Evolutionary conservation across 2,888 invertebrate genomes (phyloP), one percentile per base, ranked within the genome.

Genomic region (Agrochola lota): DNA sequence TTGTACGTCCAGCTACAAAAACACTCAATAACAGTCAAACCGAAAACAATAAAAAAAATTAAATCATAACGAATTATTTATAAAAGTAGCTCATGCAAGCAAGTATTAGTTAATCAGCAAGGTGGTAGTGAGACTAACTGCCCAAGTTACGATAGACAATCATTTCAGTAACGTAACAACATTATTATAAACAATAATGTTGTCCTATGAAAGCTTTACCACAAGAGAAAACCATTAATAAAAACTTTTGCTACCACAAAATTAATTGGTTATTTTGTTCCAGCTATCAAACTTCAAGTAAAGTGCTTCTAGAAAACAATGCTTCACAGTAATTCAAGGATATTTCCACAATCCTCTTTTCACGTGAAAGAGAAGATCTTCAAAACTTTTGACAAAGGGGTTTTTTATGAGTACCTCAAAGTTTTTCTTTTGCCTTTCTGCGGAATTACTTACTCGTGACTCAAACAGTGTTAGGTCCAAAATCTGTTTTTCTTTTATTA

Each of bases 301-400:
- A 75, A 64, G 6, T 60, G 69, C 5, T 59, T n/a, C 17, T 15
- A 57, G 30, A 55, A 81, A 30, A 71, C 72, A 81, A 85, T 59
- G 59, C 30, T 40, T 71, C 9, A 35, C 35, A 55, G 30, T 60
- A 40, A 40, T 69, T 64, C 64, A 74, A 64, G 40, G 8, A 57
- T 74, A 60, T 62, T 81, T 74, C 23, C 15, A 60, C 43, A 81
- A 57, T 49, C 8, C 40, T 85, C 26, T 40, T 63, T 63, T 74
- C 17, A 62, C 60, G 52, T 62, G 60, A 64, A 77, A 74, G 55
- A n/a, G n/a, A n/a, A 71, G 70, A 60, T 70, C 55, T 74, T 67
- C 6, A 68, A 68, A 81, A 85, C 46, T 64, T 85, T 80, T 71
- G 71, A 74, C 87, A 80, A 80, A 85, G 67, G 74, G 30, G n/a